These are phyloP conservation scores for Pocillopora grandis DNA, from an alignment of 92 coral and sea anemone species.

Conservation along the genomic window DNA sequence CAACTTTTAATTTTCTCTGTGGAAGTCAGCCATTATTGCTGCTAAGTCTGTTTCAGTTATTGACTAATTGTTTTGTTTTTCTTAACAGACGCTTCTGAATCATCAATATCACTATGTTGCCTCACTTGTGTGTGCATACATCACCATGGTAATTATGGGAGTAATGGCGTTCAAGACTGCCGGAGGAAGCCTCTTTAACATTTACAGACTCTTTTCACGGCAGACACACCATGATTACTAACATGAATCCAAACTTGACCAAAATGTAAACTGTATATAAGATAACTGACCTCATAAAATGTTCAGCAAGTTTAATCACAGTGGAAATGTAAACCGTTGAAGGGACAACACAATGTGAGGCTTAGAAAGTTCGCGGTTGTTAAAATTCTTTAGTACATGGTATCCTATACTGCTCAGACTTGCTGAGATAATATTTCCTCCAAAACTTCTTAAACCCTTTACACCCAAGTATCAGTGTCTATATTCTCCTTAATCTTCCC, in stretches of 20 bases:
- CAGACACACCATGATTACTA: slow-evolving; percentile 49
- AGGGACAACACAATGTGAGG: no score
- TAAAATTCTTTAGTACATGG: no score
- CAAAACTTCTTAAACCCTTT: no score
- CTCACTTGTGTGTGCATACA: slow-evolving; percentile 76
- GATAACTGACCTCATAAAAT: background rate
- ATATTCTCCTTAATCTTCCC: no score
- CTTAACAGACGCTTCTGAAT: slow-evolving; percentile 85
- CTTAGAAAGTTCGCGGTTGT: no score
- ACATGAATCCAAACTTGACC: background rate
- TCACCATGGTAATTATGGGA: slow-evolving; percentile 83
- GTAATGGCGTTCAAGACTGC: slow-evolving; percentile 88
- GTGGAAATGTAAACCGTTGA: no score
- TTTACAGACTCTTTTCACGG: slow-evolving; percentile 56
- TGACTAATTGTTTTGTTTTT: background rate
- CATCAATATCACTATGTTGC: slow-evolving; percentile 67
- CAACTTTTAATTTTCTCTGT: no score
- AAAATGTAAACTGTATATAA: background rate
- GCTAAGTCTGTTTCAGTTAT: background rate
- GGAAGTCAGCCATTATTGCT: no score
- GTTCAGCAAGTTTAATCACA: no score
- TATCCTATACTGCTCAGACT: no score
- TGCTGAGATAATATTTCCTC: no score
- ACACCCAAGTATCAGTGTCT: no score
- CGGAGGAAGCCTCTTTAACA: slow-evolving; percentile 86